Conservation (phyloP, 1,140 invertebrate genomes). For the Papilio dardanus region DNA sequence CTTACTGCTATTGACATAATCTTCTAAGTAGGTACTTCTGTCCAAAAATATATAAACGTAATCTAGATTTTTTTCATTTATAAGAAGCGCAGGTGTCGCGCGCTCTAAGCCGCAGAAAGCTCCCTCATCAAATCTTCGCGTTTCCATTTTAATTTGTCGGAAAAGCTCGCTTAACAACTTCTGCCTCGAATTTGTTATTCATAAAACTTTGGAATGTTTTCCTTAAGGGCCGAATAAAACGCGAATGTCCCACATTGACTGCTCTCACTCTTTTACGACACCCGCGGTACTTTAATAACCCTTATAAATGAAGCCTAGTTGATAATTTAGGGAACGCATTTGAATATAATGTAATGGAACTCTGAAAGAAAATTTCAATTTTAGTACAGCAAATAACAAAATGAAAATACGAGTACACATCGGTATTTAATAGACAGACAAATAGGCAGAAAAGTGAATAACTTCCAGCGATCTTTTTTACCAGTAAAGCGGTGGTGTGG, state of each 20-base stretch:
- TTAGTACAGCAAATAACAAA: too few species aligned
- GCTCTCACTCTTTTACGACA: conserved; percentile 15
- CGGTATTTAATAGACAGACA: too few species aligned
- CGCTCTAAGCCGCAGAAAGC: background rate
- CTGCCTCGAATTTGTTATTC: conserved; percentile 17
- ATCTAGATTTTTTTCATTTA: background rate
- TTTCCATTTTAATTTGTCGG: conserved; percentile 20
- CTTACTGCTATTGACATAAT: too few species aligned
- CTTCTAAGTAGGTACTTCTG: background rate
- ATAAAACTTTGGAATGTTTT: conserved; percentile 25
- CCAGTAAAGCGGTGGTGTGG: background rate
- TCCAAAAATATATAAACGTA: background rate
- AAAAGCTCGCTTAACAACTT: conserved; percentile 23
- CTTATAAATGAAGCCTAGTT: conserved; percentile 14
- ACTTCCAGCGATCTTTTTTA: background rate
- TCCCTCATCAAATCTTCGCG: conserved; percentile 12
- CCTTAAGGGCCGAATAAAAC: conserved; percentile 23
- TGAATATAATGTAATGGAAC: background rate
- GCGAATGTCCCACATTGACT: conserved; percentile 18
- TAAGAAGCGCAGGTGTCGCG: background rate
- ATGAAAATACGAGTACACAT: too few species aligned
- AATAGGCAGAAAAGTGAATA: background rate
- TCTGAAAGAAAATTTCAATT: background rate
- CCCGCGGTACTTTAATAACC: background rate
- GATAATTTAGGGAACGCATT: background rate